Evolutionary conservation across 2,113 vertebrate species (phyloP).

Genomic region (Picathartes gymnocephalus): DNA sequence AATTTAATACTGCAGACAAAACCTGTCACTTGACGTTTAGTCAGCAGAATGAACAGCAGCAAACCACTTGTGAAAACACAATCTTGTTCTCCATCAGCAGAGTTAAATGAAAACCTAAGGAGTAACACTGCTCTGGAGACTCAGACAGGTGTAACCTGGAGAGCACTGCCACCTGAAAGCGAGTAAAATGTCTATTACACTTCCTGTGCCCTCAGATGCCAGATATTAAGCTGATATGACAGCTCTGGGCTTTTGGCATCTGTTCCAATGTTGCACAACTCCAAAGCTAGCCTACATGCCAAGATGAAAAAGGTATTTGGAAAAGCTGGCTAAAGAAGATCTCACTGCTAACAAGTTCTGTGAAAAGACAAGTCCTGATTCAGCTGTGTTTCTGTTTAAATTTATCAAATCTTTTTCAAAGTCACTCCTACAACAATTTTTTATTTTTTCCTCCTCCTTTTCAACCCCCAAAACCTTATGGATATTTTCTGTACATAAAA

Average conservation of each 20-base stretch:
- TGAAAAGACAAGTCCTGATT: not conserved
- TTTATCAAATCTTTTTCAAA: not conserved
- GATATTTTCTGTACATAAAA: not conserved
- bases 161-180: not conserved
- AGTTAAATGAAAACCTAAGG: not conserved
- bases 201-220: not conserved
- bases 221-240: not conserved
- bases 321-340: not conserved
- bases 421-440: not conserved
- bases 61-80: constrained; percentile 13
- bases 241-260: not conserved
- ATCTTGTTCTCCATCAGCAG: not conserved
- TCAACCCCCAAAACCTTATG: not conserved
- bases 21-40: constrained; percentile 20
- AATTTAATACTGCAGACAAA: constrained; percentile 25
- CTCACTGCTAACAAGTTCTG: not conserved
- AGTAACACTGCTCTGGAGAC: not conserved
- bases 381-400: not conserved
- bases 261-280: not conserved
- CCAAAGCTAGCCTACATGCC: not conserved
- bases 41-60: not conserved
- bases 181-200: not conserved
- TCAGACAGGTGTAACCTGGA: not conserved
- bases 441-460: not conserved
- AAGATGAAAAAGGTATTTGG: not conserved